phyloP scores from a whole-genome alignment of 2,113 vertebrate species.

The Pituophis catenifer region DNA sequence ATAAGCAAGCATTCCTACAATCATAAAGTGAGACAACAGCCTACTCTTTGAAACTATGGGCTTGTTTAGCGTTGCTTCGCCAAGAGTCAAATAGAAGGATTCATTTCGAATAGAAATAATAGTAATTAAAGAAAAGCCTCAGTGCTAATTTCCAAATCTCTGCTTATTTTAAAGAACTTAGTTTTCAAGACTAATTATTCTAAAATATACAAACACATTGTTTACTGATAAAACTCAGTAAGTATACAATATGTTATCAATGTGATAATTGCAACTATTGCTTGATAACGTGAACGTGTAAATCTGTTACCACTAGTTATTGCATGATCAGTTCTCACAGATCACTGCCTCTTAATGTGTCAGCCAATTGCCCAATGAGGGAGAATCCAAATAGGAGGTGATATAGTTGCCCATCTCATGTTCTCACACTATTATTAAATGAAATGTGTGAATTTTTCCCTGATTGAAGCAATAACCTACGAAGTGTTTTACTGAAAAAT shows the following conservation, averaged over 20 bases:
- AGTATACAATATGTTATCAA: slow-evolving; percentile 1
- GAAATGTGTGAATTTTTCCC: slow-evolving; percentile 17
- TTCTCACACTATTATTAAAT: slow-evolving; percentile 19
- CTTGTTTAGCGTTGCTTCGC: neutral
- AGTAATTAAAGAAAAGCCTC: neutral
- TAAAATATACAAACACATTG: slow-evolving; percentile 15
- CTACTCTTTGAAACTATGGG: slow-evolving; percentile 13
- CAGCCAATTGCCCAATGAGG: slow-evolving; percentile 5
- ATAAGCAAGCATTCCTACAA: neutral
- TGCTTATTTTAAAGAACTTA: neutral
- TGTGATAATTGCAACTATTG: slow-evolving; percentile 19
- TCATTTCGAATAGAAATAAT: slow-evolving; percentile 24
- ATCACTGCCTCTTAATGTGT: slow-evolving; percentile 6
- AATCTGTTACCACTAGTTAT: slow-evolving; percentile 44
- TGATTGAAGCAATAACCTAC: slow-evolving; percentile 1
- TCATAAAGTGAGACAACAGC: neutral
- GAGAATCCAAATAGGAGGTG: neutral
- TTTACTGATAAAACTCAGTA: slow-evolving; percentile 36
- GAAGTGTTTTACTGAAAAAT: slow-evolving; percentile 4
- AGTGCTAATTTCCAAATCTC: neutral
- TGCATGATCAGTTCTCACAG: slow-evolving; percentile 5
- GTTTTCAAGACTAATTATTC: neutral
- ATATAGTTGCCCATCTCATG: neutral
- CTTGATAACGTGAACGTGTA: slow-evolving; percentile 5
- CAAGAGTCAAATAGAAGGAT: slow-evolving; percentile 11